phyloP scores from a whole-genome alignment of 2,888 invertebrate species.

The Vanessa cardui region DNA sequence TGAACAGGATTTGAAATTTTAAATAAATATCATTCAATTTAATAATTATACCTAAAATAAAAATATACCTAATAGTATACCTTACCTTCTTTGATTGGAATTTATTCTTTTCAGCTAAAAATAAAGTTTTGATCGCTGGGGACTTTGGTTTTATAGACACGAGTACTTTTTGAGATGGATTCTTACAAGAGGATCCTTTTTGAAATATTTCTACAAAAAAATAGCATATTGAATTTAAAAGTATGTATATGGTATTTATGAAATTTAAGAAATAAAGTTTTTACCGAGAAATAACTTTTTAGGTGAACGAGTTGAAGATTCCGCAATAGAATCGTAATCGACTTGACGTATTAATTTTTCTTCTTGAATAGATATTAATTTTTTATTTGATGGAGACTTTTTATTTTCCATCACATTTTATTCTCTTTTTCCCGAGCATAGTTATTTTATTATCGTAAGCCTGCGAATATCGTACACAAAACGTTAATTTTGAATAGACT shows the following conservation, averaged over 20 bases:
- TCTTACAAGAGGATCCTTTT: slow-evolving; percentile 51
- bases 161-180: slow-evolving; percentile 61
- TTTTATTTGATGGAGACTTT: slow-evolving; percentile 69
- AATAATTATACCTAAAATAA: background rate
- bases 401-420: slow-evolving; percentile 81
- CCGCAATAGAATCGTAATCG: slow-evolving; percentile 59
- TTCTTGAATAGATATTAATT: slow-evolving; percentile 67
- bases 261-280: slow-evolving; percentile 23
- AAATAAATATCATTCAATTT: background rate
- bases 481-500: slow-evolving; percentile 29
- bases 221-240: background rate
- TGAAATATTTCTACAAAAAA: slow-evolving; percentile 61
- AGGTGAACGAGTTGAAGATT: slow-evolving; percentile 47
- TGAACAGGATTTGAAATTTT: no score
- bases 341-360: slow-evolving; percentile 67
- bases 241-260: slow-evolving; percentile 19
- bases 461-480: slow-evolving; percentile 8
- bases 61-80: no score
- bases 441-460: slow-evolving; percentile 44
- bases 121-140: slow-evolving; percentile 68
- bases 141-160: slow-evolving; percentile 66
- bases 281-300: slow-evolving; percentile 59
- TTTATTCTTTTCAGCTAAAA: slow-evolving; percentile 64
- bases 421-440: slow-evolving; percentile 73
- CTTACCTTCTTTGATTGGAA: slow-evolving; percentile 61